Conservation (phyloP, 1,140 invertebrate species). For the Ptiloglossa arizonensis region DNA sequence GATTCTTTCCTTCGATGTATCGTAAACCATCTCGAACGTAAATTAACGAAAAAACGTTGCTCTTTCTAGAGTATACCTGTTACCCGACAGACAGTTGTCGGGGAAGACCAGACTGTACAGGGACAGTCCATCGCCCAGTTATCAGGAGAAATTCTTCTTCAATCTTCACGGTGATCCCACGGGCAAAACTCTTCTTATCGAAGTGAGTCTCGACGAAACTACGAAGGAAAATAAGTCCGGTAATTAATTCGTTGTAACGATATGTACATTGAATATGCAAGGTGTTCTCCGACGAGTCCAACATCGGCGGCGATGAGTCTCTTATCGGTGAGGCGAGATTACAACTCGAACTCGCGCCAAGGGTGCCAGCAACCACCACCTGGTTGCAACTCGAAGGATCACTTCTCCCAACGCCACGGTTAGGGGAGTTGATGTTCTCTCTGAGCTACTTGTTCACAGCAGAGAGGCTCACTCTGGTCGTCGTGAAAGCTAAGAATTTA, state of each 20-base stretch:
- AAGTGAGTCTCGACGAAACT: constrained; percentile 60
- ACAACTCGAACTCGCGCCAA: constrained; percentile 79
- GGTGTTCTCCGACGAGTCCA: constrained; percentile 75
- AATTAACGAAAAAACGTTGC: constrained; percentile 9
- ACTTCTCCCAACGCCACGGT: constrained; percentile 83
- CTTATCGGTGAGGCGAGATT: constrained; percentile 80
- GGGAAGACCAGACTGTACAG: constrained; percentile 88
- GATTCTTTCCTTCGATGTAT: not conserved
- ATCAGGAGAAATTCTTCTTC: constrained; percentile 89
- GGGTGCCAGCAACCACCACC: constrained; percentile 81
- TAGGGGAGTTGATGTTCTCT: constrained; percentile 84
- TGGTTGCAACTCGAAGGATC: constrained; percentile 82
- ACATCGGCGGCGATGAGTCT: constrained; percentile 57
- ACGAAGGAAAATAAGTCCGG: not conserved
- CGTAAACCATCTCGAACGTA: not conserved
- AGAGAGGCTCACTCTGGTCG: constrained; percentile 83
- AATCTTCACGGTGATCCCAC: constrained; percentile 82
- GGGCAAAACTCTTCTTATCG: constrained; percentile 73
- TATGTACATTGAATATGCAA: constrained; percentile 43
- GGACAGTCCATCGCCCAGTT: constrained; percentile 86
- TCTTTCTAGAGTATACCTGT: constrained; percentile 84
- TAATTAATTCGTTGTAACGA: not conserved
- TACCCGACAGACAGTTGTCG: constrained; percentile 87
- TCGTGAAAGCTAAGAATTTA: constrained; percentile 84
- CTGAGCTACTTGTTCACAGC: constrained; percentile 84